Evolutionary conservation across 1,140 invertebrate species (phyloP).

Genomic region (Drosophila tropicalis): DNA sequence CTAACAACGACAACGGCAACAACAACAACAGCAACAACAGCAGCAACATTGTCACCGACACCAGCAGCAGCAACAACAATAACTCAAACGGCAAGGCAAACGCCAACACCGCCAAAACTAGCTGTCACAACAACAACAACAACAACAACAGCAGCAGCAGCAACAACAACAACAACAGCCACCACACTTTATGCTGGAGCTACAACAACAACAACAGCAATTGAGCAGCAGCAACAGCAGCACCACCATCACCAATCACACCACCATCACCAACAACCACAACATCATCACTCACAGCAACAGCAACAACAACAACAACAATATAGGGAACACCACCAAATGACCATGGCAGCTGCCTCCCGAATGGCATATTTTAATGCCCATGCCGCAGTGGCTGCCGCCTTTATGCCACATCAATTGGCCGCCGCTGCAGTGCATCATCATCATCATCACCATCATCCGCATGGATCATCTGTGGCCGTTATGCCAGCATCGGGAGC

Average conservation of each 20-base stretch:
- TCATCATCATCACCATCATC: slow-evolving; percentile 59
- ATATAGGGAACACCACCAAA: slow-evolving; percentile 84
- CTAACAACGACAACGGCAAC: slow-evolving; percentile 42
- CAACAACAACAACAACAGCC: slow-evolving; percentile 45
- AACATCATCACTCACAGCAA: slow-evolving; percentile 22
- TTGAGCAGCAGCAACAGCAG: slow-evolving; percentile 41
- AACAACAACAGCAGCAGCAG: slow-evolving; percentile 26
- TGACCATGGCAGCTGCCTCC: slow-evolving; percentile 88
- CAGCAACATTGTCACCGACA: slow-evolving; percentile 13
- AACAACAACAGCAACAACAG: slow-evolving; percentile 25
- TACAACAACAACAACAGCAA: slow-evolving; percentile 15
- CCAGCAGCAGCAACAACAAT: slow-evolving; percentile 21
- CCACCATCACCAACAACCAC: slow-evolving; percentile 6
- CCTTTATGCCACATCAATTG: slow-evolving; percentile 87
- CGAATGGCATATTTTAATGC: slow-evolving; percentile 94
- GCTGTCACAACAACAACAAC: slow-evolving; percentile 21
- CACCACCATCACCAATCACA: slow-evolving; percentile 23
- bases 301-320: slow-evolving; percentile 43
- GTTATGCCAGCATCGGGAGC: slow-evolving; percentile 27
- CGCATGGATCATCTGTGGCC: slow-evolving; percentile 33
- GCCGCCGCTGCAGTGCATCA: slow-evolving; percentile 66
- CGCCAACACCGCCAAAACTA: slow-evolving; percentile 42
- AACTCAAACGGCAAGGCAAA: slow-evolving; percentile 32
- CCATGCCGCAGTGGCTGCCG: slow-evolving; percentile 93
- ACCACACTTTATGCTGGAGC: slow-evolving; percentile 18